Percentiles rank a stretch among this genome's conserved stretches.
phyloP scores from a whole-genome alignment of 2,888 invertebrate species.

The Choreutis nemorana region DNA sequence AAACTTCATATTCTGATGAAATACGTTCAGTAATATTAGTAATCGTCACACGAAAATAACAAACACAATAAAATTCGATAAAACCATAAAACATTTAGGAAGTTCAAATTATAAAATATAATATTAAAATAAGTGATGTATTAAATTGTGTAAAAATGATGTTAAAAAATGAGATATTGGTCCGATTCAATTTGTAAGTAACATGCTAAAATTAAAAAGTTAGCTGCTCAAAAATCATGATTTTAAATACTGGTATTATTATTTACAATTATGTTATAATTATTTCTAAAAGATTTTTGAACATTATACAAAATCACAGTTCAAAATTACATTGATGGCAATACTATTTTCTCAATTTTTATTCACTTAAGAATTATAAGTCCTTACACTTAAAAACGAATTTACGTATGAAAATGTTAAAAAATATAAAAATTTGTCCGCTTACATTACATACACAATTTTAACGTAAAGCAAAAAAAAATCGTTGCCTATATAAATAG shows the following conservation, averaged over 20 bases:
- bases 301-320: conserved; percentile 61
- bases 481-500: too few relatives aligned
- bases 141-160: conserved; percentile 7
- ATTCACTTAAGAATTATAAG: too few relatives aligned
- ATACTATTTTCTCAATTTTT: conserved; percentile 25
- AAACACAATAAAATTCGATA: conserved; percentile 17
- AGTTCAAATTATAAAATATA: conserved; percentile 9
- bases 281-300: conserved; percentile 30
- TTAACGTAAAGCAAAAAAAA: too few relatives aligned
- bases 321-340: conserved; percentile 60
- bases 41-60: conserved; percentile 56
- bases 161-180: too few relatives aligned
- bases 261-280: conserved; percentile 28
- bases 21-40: too few relatives aligned
- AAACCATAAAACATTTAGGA: conserved; percentile 11
- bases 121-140: conserved; percentile 1
- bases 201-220: conserved; percentile 14
- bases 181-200: too few relatives aligned
- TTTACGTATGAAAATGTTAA: too few relatives aligned
- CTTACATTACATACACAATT: too few relatives aligned
- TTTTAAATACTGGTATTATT: conserved; percentile 13
- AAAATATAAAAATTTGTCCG: too few relatives aligned
- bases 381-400: too few relatives aligned
- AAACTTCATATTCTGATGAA: too few relatives aligned
- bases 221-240: conserved; percentile 8